Percentiles rank a stretch among this genome's conserved stretches.
These are phyloP conservation scores for Acholoe squamosa DNA, from an alignment of 2,888 invertebrate genomes.

Conservation along the genomic window DNA sequence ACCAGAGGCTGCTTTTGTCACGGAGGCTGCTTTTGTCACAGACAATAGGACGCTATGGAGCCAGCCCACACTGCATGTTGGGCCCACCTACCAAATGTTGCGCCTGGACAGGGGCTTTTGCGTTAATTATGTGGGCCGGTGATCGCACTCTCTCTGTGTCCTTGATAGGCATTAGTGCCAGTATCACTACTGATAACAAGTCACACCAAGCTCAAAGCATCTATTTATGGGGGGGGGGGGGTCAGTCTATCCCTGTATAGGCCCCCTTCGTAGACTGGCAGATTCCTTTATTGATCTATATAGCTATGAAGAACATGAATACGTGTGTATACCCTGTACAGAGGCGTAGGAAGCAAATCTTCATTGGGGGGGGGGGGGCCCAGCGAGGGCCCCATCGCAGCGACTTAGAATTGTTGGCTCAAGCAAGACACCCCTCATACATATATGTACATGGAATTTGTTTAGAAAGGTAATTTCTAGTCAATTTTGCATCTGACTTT, in stretches of 20 bases:
- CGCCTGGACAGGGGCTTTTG: conserved; percentile 7
- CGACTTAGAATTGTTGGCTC: too few species aligned
- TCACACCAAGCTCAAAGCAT: conserved; percentile 23
- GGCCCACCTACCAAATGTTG: not conserved
- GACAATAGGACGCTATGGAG: not conserved
- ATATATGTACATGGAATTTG: too few species aligned
- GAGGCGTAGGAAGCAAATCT: too few species aligned
- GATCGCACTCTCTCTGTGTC: not conserved
- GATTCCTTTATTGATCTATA: not conserved
- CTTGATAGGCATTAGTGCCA: not conserved
- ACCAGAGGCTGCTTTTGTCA: not conserved
- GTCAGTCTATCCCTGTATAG: not conserved
- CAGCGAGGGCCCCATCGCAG: too few species aligned
- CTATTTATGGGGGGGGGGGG: conserved; percentile 25
- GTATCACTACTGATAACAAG: not conserved
- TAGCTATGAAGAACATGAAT: conserved; percentile 19
- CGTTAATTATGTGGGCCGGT: conserved; percentile 1
- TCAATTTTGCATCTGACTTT: too few species aligned
- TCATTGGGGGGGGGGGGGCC: too few species aligned
- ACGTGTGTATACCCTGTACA: too few species aligned
- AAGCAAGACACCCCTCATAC: too few species aligned
- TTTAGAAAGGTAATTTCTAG: too few species aligned
- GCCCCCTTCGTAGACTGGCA: not conserved
- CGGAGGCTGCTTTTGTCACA: not conserved
- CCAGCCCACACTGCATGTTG: not conserved